Base-by-base conservation (phyloP, 1,140 invertebrate species). In the Dendrolimus punctatus region DNA sequence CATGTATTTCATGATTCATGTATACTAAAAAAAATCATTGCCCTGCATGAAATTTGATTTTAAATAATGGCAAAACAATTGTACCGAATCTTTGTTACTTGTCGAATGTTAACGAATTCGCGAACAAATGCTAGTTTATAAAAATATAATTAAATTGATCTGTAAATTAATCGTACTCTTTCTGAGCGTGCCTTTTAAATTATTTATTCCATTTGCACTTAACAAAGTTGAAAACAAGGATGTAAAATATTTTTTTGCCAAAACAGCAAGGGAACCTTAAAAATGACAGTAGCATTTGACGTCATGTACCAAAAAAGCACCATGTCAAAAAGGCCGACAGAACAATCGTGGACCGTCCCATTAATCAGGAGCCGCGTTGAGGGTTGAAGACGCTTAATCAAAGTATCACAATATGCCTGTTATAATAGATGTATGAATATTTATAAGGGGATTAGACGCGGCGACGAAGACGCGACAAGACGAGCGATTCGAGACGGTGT, bases 401-500 rank as follows among this genome's bases (percentile, higher is more conserved):
- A 80, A 83, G 80, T 75, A 83, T 83, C 76, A 83, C 76, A 73
- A 78, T 79, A 77, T 79, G 66, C 64, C 68, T 64, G 62, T 62
- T 72, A 73, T 73, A 71, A 76, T 70, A 73, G 62, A 54, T 53
- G 57, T 62, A 80, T 83, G 80, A 80, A 83, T 83, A 83, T 83
- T 80, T 80, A 83, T 83, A 73, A 77, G 76, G 55, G 66, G 72
- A 78, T 79, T 78, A 80, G 73, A 46, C 55, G 49, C 71, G 72
- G 63, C 66, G 59, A 55, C 45, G 48, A 49, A 10, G 40, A 8
- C 53, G 55, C 60, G 61, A 57, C 64, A 58, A 57, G 66, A 55
- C 60, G 57, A 46, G 9, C 47, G 63, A 66, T 71, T 69, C 52
- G 71, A 64, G 63, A 70, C 73, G 74, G 69, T 73, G 23, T 23